phyloP scores from a whole-genome alignment of 30 jellyfish, hydroid and myxozoan species.

The Chrysaora quinquecirrha region DNA sequence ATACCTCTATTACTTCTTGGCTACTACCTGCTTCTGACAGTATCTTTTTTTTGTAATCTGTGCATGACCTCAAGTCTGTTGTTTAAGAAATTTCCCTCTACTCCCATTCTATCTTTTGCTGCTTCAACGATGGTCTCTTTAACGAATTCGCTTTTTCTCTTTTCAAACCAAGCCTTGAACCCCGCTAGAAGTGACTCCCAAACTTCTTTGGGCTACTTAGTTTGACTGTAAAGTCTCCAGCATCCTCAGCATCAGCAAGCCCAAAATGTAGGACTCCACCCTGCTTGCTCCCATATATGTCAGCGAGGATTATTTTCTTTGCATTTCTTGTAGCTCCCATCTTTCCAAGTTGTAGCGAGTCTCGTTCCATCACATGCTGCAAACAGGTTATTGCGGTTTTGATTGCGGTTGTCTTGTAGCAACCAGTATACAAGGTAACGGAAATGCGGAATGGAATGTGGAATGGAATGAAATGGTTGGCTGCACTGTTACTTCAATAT shows the following conservation, averaged over 20 bases:
- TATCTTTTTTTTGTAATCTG: not conserved
- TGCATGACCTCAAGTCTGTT: not conserved
- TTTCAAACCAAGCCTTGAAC: slow-evolving; percentile 20
- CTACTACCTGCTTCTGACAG: not conserved
- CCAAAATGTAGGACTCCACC: slow-evolving; percentile 6
- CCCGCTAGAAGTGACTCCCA: slow-evolving; percentile 26
- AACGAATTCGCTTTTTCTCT: not conserved
- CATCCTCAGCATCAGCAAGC: slow-evolving; percentile 23
- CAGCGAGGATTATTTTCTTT: not conserved
- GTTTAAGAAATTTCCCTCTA: not conserved
- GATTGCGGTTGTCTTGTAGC: too few species aligned
- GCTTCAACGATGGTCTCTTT: slow-evolving; percentile 5
- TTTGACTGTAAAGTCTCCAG: slow-evolving; percentile 13
- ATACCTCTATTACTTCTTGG: slow-evolving; percentile 12
- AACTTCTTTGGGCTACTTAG: slow-evolving; percentile 3
- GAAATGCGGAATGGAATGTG: too few species aligned
- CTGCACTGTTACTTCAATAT: too few species aligned
- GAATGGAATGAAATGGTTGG: too few species aligned
- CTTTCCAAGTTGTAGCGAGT: slow-evolving; percentile 9
- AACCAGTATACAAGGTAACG: too few species aligned
- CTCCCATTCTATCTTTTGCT: not conserved
- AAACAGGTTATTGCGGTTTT: slow-evolving; percentile 13
- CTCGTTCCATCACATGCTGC: slow-evolving; percentile 41
- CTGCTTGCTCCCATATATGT: slow-evolving; percentile 20
- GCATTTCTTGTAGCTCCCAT: slow-evolving; percentile 3